Evolutionary conservation across 1,140 invertebrate species (phyloP).

Genomic region (Temnothorax nylanderi): DNA sequence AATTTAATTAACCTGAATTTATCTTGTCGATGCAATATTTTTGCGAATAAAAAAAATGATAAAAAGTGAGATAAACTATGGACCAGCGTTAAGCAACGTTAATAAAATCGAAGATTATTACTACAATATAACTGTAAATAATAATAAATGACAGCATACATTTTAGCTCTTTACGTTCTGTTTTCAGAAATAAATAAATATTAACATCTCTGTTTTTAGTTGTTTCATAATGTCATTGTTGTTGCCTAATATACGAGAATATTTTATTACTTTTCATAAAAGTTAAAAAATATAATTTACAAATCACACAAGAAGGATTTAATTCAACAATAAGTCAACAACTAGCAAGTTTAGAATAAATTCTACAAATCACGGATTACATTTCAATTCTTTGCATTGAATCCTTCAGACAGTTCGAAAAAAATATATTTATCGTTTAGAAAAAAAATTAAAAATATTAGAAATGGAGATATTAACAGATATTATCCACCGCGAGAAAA

Average conservation of each 20-base stretch:
- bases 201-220: not conserved
- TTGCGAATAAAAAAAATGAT: not conserved
- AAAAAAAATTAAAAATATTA: not conserved
- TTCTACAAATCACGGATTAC: not conserved
- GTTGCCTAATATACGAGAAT: not conserved
- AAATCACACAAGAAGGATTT: not conserved
- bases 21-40: not conserved
- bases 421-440: not conserved
- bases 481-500: slow-evolving; percentile 14
- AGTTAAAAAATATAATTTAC: not conserved
- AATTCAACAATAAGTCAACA: not conserved
- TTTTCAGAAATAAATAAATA: not conserved
- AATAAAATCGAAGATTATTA: not conserved
- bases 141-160: not conserved
- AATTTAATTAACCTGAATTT: not conserved
- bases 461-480: slow-evolving; percentile 7
- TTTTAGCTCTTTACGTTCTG: not conserved
- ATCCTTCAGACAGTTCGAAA: not conserved
- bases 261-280: not conserved
- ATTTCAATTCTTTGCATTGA: not conserved
- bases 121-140: not conserved
- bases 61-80: not conserved
- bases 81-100: not conserved
- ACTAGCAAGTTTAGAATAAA: not conserved
- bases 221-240: not conserved